Percentiles rank a stretch among this genome's conserved stretches.
Conservation (phyloP, 2,888 invertebrate species). For the Cephus rjabovi region DNA sequence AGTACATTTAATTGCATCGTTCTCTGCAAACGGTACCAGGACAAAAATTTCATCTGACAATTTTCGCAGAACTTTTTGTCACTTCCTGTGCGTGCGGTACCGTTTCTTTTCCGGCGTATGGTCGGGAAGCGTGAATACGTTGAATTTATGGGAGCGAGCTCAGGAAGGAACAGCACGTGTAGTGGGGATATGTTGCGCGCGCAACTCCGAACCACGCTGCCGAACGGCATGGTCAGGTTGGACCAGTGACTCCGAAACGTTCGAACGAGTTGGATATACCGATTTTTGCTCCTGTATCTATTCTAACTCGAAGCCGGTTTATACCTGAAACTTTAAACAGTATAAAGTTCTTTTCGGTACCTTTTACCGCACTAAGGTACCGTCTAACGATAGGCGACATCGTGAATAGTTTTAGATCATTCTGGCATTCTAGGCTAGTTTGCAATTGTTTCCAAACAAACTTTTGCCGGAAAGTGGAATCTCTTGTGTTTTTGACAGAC, state of each 20-base stretch:
- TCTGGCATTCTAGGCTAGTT: neutral
- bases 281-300: neutral
- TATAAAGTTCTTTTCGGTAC: neutral
- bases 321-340: neutral
- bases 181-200: conserved; percentile 46
- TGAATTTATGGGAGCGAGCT: neutral
- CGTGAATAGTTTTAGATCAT: neutral
- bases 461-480: neutral
- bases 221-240: conserved; percentile 22
- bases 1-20: neutral
- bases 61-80: neutral
- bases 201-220: conserved; percentile 55
- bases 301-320: neutral
- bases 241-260: conserved; percentile 56
- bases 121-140: conserved; percentile 4
- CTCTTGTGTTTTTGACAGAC: neutral
- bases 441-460: neutral
- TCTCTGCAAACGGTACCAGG: neutral
- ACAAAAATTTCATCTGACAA: neutral
- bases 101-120: conserved; percentile 40
- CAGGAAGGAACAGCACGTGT: neutral
- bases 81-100: conserved; percentile 25
- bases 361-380: neutral
- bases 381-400: neutral
- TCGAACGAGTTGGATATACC: conserved; percentile 28